A percentile compares a stretch with the other conserved stretches of the same genome.
These are phyloP conservation scores for Oreocharis arfaki DNA, from an alignment of 2,113 vertebrate species.

Conservation along the genomic window DNA sequence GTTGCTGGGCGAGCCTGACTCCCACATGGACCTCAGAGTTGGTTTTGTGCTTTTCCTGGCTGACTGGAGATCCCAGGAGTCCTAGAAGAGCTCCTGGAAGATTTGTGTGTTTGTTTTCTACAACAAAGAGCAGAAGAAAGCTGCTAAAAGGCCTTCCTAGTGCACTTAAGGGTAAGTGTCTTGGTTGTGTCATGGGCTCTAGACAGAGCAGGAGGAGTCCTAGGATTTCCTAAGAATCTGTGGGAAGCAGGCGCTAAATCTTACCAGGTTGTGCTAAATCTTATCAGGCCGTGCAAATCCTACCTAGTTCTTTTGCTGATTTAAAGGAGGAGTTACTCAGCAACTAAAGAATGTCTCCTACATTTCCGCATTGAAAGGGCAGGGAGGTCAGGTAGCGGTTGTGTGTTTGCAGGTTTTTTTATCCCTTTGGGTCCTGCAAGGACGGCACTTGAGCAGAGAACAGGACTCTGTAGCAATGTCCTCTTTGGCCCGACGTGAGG, in stretches of 20 bases:
- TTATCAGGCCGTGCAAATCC: not conserved
- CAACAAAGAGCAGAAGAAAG: not conserved
- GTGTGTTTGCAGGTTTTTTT: not conserved
- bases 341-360: not conserved
- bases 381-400: not conserved
- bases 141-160: not conserved
- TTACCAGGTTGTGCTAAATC: not conserved
- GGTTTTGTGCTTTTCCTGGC: not conserved
- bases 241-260: not conserved
- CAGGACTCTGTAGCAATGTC: not conserved
- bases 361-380: not conserved
- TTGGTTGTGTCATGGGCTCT: not conserved
- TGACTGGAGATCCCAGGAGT: not conserved
- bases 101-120: not conserved
- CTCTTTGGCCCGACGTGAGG: not conserved
- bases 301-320: not conserved
- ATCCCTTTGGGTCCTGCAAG: accelerated
- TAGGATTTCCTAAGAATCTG: not conserved
- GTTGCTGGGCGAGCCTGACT: not conserved
- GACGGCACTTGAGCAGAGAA: not conserved
- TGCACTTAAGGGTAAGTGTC: not conserved
- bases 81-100: not conserved
- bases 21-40: not conserved
- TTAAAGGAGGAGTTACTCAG: not conserved
- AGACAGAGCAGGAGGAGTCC: not conserved